Evolutionary conservation across 1,140 invertebrate species (phyloP), one percentile per base, ranked within the genome.

Genomic region (Physella acuta): DNA sequence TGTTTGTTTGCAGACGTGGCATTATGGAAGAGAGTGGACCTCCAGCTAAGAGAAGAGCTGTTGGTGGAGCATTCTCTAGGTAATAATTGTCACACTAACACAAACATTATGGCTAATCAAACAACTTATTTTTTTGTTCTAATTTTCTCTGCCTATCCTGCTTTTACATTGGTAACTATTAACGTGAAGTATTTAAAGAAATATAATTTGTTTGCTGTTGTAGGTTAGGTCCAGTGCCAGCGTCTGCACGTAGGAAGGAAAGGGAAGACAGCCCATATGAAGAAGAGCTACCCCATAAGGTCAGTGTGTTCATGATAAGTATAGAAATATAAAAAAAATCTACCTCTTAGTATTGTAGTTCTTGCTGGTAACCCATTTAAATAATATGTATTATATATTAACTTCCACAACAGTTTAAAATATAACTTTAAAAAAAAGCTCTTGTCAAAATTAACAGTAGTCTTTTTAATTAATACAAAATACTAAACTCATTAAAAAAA

Each of bases 191-290:
- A 49, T n/a, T 49, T 49, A n/a, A 11, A 11, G n/a, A n/a, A 11
- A 14, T 49, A n/a, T n/a, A 49, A 11, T 14, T 49, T 49, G 11
- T 49, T 11, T 49, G 44, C 44, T n/a, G 11, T 58, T 68, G 55
- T 58, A 79, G 80, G 52, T 76, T 83, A 63, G 82, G 81, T 31
- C 77, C 81, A 5, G 59, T 65, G 36, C 73, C 75, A 51, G 72
- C 71, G 55, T 64, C 73, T 34, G 72, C 56, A 36, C 67, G 77
- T 72, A 71, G 76, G 62, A 71, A 75, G 28, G 75, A 71, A 44
- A 67, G 76, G 51, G 80, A 75, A 49, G 83, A 85, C 71, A 85
- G 81, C 76, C 82, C 78, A 37, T 82, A 85, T 68, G 83, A 84
- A 37, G 84, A 85, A 52, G 83, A 85, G 59, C 71, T 79, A 26